These are phyloP conservation scores for Spatulosminthurus flaviceps DNA, from an alignment of 2,888 invertebrate genomes.

Conservation along the genomic window DNA sequence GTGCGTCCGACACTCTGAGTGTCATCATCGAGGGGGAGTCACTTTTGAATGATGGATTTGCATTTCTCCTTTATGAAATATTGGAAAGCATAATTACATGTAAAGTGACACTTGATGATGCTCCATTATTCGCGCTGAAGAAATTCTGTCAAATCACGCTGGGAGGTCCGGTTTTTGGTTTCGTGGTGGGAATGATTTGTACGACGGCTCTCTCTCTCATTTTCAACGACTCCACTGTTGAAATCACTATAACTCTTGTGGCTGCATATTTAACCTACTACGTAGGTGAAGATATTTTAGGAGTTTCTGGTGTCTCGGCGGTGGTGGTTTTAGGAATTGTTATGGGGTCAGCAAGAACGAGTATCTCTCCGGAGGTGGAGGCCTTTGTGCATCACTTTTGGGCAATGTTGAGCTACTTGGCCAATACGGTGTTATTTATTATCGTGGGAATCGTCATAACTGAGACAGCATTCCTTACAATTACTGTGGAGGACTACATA, in stretches of 20 bases:
- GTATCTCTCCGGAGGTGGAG: slow-evolving; percentile 68
- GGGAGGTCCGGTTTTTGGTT: slow-evolving; percentile 67
- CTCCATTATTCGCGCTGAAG: slow-evolving; percentile 41
- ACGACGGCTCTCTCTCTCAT: slow-evolving; percentile 66
- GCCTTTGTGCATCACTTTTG: slow-evolving; percentile 67
- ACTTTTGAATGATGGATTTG: slow-evolving; percentile 68
- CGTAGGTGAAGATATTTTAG: slow-evolving; percentile 62
- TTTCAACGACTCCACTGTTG: slow-evolving; percentile 67
- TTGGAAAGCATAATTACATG: slow-evolving; percentile 24
- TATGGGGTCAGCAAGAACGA: slow-evolving; percentile 66
- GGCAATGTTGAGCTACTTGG: slow-evolving; percentile 68
- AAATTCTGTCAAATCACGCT: slow-evolving; percentile 65
- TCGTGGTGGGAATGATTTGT: slow-evolving; percentile 66
- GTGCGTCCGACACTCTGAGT: slow-evolving; percentile 65
- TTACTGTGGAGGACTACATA: slow-evolving; percentile 69
- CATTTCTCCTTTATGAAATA: slow-evolving; percentile 67
- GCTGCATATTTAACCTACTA: slow-evolving; percentile 68
- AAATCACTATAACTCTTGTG: slow-evolving; percentile 67
- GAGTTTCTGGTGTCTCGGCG: slow-evolving; percentile 67
- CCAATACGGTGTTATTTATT: slow-evolving; percentile 72
- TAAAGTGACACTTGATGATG: neutral
- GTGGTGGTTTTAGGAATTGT: slow-evolving; percentile 67
- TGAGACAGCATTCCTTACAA: slow-evolving; percentile 68
- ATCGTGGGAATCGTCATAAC: slow-evolving; percentile 74
- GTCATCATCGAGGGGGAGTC: slow-evolving; percentile 68